phyloP scores from a whole-genome alignment of 2,797 vertebrate species.

The Anabacerthia variegaticeps region DNA sequence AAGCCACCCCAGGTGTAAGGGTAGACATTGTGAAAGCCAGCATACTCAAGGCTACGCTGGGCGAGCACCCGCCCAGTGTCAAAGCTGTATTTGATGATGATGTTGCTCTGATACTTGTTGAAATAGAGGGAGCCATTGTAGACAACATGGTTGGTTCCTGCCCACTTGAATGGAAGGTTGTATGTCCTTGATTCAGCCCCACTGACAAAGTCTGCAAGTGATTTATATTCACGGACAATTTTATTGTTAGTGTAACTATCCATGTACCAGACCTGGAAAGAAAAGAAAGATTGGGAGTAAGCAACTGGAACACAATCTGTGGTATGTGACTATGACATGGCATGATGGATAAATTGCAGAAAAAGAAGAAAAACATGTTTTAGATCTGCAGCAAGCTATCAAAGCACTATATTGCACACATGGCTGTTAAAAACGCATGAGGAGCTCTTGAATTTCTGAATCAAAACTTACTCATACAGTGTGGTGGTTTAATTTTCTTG shows the following conservation, averaged over 20 bases:
- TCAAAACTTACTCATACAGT: not conserved
- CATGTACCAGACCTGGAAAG: conserved; percentile 95
- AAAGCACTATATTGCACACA: not conserved
- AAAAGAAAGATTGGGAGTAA: conserved; percentile 1
- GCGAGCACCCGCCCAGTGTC: conserved; percentile 89
- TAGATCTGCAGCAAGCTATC: not conserved
- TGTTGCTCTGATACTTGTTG: conserved; percentile 99
- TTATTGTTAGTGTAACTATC: conserved; percentile 98
- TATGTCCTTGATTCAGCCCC: conserved; percentile 94
- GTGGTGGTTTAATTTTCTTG: too few relatives aligned
- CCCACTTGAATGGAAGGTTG: conserved; percentile 97
- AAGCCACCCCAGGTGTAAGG: conserved; percentile 97
- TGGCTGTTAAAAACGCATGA: not conserved
- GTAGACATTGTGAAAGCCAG: conserved; percentile 97
- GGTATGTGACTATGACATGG: not conserved
- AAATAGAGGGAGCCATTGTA: conserved; percentile 98
- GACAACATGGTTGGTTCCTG: conserved; percentile 96
- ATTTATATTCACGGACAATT: conserved; percentile 95
- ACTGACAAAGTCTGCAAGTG: conserved; percentile 88
- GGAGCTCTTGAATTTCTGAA: not conserved
- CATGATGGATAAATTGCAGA: not conserved
- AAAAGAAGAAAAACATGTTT: not conserved
- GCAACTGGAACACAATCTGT: not conserved
- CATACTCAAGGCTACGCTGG: conserved; percentile 92
- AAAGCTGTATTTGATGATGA: conserved; percentile 97